A percentile compares a stretch with the other conserved stretches of the same genome.
Conservation (phyloP, 1,140 invertebrate species). For the Scaptomyza graminum region DNA sequence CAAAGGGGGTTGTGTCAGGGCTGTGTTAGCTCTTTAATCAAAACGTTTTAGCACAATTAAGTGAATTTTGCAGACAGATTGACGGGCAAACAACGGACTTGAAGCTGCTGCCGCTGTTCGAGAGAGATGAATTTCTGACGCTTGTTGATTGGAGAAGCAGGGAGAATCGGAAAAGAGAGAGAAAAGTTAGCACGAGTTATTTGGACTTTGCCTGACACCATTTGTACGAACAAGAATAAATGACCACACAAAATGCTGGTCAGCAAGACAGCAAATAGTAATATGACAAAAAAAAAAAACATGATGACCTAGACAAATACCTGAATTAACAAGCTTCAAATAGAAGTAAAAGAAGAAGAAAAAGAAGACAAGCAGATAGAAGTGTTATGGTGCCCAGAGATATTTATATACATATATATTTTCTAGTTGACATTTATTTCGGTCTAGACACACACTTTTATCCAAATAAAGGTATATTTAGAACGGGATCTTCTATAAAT, state of each 20-base stretch:
- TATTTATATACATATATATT: background rate
- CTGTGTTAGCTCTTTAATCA: constrained; percentile 38
- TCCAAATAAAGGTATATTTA: constrained; percentile 26
- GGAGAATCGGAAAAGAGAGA: constrained; percentile 7
- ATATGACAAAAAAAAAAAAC: constrained; percentile 8
- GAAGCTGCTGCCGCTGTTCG: background rate
- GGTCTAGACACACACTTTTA: constrained; percentile 15
- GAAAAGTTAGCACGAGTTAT: constrained; percentile 34
- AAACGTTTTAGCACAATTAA: constrained; percentile 53
- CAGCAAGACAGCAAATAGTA: constrained; percentile 15
- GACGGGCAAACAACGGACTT: background rate
- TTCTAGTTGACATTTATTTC: background rate
- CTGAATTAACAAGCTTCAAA: constrained; percentile 44
- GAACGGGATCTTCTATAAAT: constrained; percentile 7
- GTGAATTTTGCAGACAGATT: constrained; percentile 27
- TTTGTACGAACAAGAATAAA: constrained; percentile 25
- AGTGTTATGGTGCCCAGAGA: background rate
- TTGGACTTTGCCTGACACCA: constrained; percentile 34
- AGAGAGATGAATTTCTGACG: constrained; percentile 4
- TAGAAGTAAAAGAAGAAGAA: background rate
- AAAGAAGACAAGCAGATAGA: too few relatives aligned
- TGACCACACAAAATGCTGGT: constrained; percentile 17
- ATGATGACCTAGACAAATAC: constrained; percentile 47
- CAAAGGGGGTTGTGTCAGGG: too few relatives aligned
- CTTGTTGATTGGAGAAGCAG: too few relatives aligned